phyloP scores from a whole-genome alignment of 2,113 vertebrate species.

The Oryzias javanicus region DNA sequence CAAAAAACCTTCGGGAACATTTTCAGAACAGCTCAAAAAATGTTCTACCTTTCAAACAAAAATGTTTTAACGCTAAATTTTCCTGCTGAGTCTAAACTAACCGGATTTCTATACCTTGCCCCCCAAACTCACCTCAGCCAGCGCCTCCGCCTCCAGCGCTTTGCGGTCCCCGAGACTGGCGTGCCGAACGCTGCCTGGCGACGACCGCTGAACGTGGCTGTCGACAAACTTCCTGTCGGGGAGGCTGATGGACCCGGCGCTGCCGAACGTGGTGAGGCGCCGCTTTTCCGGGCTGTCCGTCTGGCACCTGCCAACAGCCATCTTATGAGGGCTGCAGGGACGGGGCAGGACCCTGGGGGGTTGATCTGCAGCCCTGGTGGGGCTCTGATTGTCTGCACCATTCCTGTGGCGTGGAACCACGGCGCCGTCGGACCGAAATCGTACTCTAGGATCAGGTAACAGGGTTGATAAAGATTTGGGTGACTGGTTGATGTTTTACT shows the following conservation, averaged over 20 bases:
- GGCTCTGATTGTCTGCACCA: conserved; percentile 88
- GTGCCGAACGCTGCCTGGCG: conserved; percentile 86
- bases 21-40: too few relatives aligned
- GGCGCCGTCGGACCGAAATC: conserved; percentile 91
- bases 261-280: conserved; percentile 91
- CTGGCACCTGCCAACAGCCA: conserved; percentile 81
- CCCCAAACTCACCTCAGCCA: conserved; percentile 83
- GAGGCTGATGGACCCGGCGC: conserved; percentile 90
- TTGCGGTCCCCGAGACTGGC: conserved; percentile 96
- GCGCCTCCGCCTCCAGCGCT: conserved; percentile 91
- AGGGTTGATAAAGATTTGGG: neutral
- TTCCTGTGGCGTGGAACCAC: conserved; percentile 89
- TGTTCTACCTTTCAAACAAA: too few relatives aligned
- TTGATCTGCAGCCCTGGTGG: conserved; percentile 84
- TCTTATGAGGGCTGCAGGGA: conserved; percentile 95
- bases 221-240: conserved; percentile 89
- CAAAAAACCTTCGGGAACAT: too few relatives aligned
- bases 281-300: conserved; percentile 95
- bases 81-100: neutral
- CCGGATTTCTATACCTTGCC: neutral
- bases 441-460: conserved; percentile 76
- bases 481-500: neutral
- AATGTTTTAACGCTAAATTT: neutral
- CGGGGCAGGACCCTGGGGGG: conserved; percentile 91
- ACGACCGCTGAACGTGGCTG: conserved; percentile 82